Percentiles rank a stretch among this genome's conserved stretches.
Evolutionary conservation across 2,888 invertebrate genomes (phyloP).

Genomic region (Dryobota labecula): DNA sequence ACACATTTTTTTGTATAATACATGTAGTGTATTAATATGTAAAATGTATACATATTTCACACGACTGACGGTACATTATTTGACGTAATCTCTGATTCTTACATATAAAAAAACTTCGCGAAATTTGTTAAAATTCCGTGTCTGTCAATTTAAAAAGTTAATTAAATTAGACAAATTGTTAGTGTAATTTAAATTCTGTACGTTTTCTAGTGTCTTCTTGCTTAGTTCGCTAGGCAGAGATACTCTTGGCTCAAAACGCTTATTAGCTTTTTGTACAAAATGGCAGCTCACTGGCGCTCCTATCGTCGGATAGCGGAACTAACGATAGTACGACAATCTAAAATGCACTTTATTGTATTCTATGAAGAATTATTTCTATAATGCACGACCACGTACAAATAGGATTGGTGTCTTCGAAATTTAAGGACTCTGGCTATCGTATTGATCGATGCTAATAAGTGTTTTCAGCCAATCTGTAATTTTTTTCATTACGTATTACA

Average conservation of each 20-base stretch:
- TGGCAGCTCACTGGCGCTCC: constrained; percentile 9
- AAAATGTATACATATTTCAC: constrained; percentile 59
- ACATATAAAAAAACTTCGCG: constrained; percentile 30
- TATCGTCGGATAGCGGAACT: constrained; percentile 4
- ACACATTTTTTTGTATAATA: constrained; percentile 55
- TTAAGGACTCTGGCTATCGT: neutral
- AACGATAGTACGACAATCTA: constrained; percentile 8
- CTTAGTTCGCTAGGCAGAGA: constrained; percentile 41
- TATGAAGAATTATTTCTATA: constrained; percentile 11
- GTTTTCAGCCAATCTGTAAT: constrained; percentile 23
- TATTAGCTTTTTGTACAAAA: neutral
- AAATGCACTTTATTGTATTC: constrained; percentile 23
- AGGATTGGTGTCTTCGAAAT: too few relatives aligned
- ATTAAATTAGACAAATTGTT: constrained; percentile 69
- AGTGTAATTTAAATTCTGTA: constrained; percentile 57
- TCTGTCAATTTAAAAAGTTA: constrained; percentile 78
- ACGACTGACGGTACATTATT: constrained; percentile 62
- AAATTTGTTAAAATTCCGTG: constrained; percentile 65
- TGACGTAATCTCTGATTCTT: constrained; percentile 58
- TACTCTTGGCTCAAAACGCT: constrained; percentile 35
- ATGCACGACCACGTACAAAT: too few relatives aligned
- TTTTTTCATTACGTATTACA: constrained; percentile 58
- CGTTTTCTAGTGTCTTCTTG: constrained; percentile 32
- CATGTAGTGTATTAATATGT: constrained; percentile 61
- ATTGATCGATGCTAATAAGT: constrained; percentile 25